Evolutionary conservation across 1,140 invertebrate species (phyloP).

Genomic region (Drosophila kepulauana): DNA sequence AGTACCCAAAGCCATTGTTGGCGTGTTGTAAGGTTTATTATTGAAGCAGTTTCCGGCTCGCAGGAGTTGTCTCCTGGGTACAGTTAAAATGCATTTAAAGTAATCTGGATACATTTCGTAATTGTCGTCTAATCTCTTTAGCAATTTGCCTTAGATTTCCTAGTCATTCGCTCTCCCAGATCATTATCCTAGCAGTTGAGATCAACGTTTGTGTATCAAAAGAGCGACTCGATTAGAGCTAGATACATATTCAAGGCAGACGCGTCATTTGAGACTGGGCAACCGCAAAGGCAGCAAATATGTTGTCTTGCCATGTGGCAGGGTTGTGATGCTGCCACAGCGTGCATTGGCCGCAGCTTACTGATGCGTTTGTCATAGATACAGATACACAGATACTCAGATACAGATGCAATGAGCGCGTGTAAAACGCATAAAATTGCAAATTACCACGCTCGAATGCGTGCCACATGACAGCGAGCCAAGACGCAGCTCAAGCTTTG

Average conservation of each 20-base stretch:
- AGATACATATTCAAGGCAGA: conserved; percentile 21
- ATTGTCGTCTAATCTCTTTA: conserved; percentile 13
- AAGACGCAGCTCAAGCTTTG: conserved; percentile 55
- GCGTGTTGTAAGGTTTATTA: conserved; percentile 48
- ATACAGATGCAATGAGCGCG: conserved; percentile 46
- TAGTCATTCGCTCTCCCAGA: background rate
- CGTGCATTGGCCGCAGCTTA: conserved; percentile 41
- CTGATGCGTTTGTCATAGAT: conserved; percentile 49
- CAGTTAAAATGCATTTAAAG: conserved; percentile 19
- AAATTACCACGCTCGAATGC: conserved; percentile 70
- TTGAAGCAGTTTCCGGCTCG: conserved; percentile 51
- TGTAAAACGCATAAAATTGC: conserved; percentile 80
- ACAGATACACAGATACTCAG: conserved; percentile 26
- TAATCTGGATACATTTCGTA: background rate
- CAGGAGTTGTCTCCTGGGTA: conserved; percentile 19
- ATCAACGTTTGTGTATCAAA: background rate
- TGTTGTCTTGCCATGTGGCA: conserved; percentile 55
- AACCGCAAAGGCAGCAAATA: conserved; percentile 51
- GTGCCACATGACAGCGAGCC: conserved; percentile 51
- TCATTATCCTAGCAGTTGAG: conserved; percentile 8
- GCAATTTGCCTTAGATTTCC: conserved; percentile 24
- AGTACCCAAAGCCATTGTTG: conserved; percentile 38
- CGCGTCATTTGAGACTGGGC: conserved; percentile 27
- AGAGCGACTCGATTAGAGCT: conserved; percentile 16
- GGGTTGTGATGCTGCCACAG: conserved; percentile 17